Percentiles rank a stretch among this genome's conserved stretches.
Evolutionary conservation across 2,888 invertebrate species (phyloP).

Genomic region (Dryomyza anilis): DNA sequence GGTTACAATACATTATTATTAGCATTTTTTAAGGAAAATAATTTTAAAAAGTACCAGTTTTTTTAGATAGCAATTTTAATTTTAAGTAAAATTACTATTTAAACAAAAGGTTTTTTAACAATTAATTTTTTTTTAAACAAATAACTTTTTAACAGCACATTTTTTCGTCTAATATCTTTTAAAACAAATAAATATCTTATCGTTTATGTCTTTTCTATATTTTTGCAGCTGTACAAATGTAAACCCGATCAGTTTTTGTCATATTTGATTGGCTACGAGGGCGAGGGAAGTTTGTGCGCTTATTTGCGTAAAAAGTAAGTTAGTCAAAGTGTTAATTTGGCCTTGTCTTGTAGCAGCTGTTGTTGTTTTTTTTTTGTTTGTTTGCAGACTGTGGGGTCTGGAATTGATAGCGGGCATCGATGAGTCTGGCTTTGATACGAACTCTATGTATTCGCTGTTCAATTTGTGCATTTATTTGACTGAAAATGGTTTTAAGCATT

Average conservation of each 20-base stretch:
- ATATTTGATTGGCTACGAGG: constrained; percentile 84
- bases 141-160: no score
- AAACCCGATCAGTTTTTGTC: constrained; percentile 72
- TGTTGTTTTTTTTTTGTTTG: background rate
- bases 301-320: constrained; percentile 74
- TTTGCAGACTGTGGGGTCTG: constrained; percentile 75
- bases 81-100: no score
- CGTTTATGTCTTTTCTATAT: background rate
- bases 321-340: no score
- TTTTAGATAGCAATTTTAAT: no score
- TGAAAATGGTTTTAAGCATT: constrained; percentile 73
- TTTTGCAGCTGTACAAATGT: constrained; percentile 50
- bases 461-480: constrained; percentile 77
- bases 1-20: no score
- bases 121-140: no score
- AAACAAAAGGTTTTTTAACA: no score
- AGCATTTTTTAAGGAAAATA: no score
- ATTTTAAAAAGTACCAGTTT: no score
- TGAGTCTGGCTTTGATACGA: constrained; percentile 78
- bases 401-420: constrained; percentile 74
- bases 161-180: no score
- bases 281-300: constrained; percentile 80
- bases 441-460: constrained; percentile 78
- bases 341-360: no score
- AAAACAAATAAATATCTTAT: no score